Percentiles rank a stretch among this genome's conserved stretches.
phyloP scores from a whole-genome alignment of 2,113 vertebrate genomes.

The Salvelinus namaycush region DNA sequence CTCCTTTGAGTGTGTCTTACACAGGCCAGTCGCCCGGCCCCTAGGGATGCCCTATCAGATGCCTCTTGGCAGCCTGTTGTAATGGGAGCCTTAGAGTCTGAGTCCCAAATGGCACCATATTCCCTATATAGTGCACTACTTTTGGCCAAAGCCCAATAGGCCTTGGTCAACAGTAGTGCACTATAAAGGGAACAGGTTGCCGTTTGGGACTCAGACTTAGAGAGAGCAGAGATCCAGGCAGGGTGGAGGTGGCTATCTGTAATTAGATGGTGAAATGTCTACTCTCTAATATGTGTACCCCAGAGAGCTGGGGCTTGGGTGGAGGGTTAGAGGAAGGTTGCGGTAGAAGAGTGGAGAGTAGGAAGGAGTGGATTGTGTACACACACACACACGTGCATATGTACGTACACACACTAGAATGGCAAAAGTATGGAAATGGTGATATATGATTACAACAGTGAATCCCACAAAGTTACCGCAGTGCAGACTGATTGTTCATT shows the following conservation, averaged over 20 bases:
- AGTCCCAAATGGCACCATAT: neutral
- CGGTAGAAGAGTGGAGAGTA: neutral
- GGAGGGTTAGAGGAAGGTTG: neutral
- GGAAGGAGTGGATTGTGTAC: neutral
- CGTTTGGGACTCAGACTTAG: no score
- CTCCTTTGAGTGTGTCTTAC: conserved; percentile 56
- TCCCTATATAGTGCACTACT: neutral
- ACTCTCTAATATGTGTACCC: conserved; percentile 57
- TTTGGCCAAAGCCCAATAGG: no score
- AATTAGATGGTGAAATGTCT: conserved; percentile 65
- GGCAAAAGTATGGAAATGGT: neutral
- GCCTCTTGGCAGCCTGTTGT: conserved; percentile 60
- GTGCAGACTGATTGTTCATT: neutral
- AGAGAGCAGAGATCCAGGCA: neutral
- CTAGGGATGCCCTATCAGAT: conserved; percentile 65
- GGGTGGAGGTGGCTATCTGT: conserved; percentile 7
- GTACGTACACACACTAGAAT: neutral
- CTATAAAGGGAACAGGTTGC: no score
- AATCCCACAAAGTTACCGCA: neutral
- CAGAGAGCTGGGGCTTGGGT: conserved; percentile 24
- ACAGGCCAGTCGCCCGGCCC: conserved; percentile 56
- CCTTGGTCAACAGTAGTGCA: no score
- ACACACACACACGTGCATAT: neutral
- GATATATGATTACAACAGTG: neutral
- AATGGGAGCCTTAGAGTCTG: conserved; percentile 52